phyloP scores from a whole-genome alignment of 2,888 invertebrate species.

The Polymixis flavicincta region DNA sequence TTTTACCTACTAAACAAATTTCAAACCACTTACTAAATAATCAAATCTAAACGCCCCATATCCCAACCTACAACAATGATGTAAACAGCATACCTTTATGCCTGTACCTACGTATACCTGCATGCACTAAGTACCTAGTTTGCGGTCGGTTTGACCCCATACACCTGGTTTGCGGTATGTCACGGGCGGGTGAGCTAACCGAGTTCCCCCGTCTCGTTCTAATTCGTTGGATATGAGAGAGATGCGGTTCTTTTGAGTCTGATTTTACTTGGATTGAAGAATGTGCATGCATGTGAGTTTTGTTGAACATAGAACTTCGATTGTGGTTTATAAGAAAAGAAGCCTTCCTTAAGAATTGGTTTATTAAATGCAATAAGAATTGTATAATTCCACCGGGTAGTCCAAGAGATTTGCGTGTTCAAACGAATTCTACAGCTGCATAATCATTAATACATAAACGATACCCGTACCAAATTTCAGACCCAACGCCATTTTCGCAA shows the following conservation, averaged over 20 bases:
- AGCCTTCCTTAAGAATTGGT: no score
- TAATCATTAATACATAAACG: no score
- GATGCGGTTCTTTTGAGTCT: constrained; percentile 13
- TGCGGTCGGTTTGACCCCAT: constrained; percentile 45
- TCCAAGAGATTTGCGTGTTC: no score
- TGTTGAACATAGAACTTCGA: background rate
- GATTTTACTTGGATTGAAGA: background rate
- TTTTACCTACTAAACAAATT: background rate
- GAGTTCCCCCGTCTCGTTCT: constrained; percentile 28
- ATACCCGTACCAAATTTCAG: no score
- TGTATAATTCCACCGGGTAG: no score
- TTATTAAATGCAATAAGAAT: no score
- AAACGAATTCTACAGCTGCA: no score
- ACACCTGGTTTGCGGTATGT: constrained; percentile 45
- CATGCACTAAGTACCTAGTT: constrained; percentile 33
- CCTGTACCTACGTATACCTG: background rate
- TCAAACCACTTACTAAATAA: background rate
- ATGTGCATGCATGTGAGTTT: background rate
- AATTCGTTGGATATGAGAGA: constrained; percentile 25
- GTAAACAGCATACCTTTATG: background rate
- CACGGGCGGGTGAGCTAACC: constrained; percentile 14
- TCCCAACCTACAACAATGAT: background rate
- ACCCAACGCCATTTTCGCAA: no score
- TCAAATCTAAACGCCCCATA: background rate
- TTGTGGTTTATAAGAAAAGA: background rate